Evolutionary conservation across 2,888 invertebrate genomes (phyloP).

Genomic region (Limnephilus auricula): DNA sequence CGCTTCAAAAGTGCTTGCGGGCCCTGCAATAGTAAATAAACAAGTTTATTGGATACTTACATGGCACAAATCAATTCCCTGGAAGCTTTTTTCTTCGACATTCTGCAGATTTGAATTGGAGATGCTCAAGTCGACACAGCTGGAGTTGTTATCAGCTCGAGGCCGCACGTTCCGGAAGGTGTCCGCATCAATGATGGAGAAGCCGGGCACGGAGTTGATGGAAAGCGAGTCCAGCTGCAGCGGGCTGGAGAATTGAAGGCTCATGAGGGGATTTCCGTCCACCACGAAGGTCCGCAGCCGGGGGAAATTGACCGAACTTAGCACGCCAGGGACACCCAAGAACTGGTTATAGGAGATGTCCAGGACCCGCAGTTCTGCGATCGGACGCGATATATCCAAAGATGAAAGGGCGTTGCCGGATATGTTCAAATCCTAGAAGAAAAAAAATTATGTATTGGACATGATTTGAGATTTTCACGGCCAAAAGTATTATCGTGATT

Average conservation of each 20-base stretch:
- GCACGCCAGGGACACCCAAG: constrained; percentile 73
- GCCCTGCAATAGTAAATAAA: not conserved
- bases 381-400: constrained; percentile 73
- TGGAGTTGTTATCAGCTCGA: constrained; percentile 55
- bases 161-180: constrained; percentile 39
- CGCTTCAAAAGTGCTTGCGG: no score
- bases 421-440: constrained; percentile 74
- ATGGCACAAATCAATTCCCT: constrained; percentile 76
- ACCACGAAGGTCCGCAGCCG: constrained; percentile 75
- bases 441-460: not conserved
- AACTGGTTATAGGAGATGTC: constrained; percentile 78
- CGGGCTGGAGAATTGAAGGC: constrained; percentile 75
- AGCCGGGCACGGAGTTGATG: constrained; percentile 72
- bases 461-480: no score
- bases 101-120: constrained; percentile 65
- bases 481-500: no score
- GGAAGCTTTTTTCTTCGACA: constrained; percentile 73
- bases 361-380: constrained; percentile 73
- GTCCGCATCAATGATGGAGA: constrained; percentile 70
- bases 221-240: constrained; percentile 74
- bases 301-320: constrained; percentile 74
- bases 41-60: constrained; percentile 71
- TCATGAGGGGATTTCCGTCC: constrained; percentile 76
- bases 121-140: constrained; percentile 60
- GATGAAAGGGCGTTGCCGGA: constrained; percentile 75